Conservation (phyloP, 2,888 invertebrate genomes). For the Nomada fucata region DNA sequence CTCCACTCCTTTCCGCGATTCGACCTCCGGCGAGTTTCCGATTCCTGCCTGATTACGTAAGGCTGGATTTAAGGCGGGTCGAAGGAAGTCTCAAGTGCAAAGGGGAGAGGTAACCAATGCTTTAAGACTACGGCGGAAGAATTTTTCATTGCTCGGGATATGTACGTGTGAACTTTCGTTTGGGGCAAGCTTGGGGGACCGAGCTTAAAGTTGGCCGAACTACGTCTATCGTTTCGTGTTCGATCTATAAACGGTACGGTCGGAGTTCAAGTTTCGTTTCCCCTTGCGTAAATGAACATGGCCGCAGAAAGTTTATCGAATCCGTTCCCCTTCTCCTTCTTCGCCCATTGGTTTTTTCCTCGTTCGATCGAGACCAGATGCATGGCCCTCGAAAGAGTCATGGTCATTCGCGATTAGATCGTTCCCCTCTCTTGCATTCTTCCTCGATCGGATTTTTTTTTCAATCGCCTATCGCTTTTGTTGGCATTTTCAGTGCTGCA, state of each 20-base stretch:
- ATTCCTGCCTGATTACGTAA: slow-evolving; percentile 59
- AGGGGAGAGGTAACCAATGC: not conserved
- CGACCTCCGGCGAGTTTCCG: slow-evolving; percentile 40
- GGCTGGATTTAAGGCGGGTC: slow-evolving; percentile 40
- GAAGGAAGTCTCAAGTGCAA: slow-evolving; percentile 51
- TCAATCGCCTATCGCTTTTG: slow-evolving; percentile 7
- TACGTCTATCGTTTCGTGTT: slow-evolving; percentile 35
- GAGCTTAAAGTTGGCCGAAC: slow-evolving; percentile 38
- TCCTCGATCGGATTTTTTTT: not conserved
- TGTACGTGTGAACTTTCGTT: slow-evolving; percentile 44
- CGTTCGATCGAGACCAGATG: not conserved
- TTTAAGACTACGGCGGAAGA: slow-evolving; percentile 36
- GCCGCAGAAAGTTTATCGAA: slow-evolving; percentile 39
- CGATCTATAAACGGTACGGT: slow-evolving; percentile 47
- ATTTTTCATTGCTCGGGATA: slow-evolving; percentile 32
- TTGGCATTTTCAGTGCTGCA: slow-evolving; percentile 3
- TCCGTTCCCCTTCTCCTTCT: not conserved
- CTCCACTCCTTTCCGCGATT: not conserved
- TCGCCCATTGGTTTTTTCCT: not conserved
- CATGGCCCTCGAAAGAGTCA: not conserved
- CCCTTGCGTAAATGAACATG: slow-evolving; percentile 50
- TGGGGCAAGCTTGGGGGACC: not conserved
- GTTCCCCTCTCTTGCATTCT: not conserved
- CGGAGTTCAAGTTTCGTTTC: slow-evolving; percentile 23
- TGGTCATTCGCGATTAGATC: slow-evolving; percentile 20